A percentile compares a stretch with the other conserved stretches of the same genome.
phyloP scores from a whole-genome alignment of 2,797 vertebrate genomes.

The Salarias fasciatus region DNA sequence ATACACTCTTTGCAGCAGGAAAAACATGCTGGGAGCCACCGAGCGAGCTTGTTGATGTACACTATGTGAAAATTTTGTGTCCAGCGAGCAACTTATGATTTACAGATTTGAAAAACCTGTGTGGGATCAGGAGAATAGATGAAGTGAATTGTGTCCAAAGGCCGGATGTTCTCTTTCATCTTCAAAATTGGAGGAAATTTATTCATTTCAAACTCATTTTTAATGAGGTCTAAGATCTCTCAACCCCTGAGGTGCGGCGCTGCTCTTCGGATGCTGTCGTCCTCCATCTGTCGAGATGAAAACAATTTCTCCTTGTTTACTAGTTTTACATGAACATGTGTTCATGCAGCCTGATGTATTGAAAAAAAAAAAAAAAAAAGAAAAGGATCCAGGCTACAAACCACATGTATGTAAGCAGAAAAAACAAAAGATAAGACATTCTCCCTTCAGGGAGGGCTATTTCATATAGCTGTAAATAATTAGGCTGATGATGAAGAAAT shows the following conservation, averaged over 20 bases:
- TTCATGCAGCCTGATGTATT: conserved; percentile 48
- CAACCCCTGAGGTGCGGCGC: conserved; percentile 53
- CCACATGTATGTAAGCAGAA: conserved; percentile 4
- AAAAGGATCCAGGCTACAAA: conserved; percentile 60
- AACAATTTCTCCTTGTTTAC: conserved; percentile 66
- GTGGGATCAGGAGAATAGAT: conserved; percentile 13
- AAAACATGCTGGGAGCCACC: no score
- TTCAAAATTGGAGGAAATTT: conserved; percentile 46
- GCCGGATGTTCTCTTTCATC: conserved; percentile 55
- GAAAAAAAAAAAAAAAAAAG: no score
- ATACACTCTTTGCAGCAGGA: no score
- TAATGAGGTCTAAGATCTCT: conserved; percentile 69
- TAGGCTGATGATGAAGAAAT: not conserved
- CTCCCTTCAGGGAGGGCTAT: conserved; percentile 25
- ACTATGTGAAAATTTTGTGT: conserved; percentile 3
- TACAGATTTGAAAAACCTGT: conserved; percentile 4
- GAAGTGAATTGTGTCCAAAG: conserved; percentile 20
- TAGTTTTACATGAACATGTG: conserved; percentile 42
- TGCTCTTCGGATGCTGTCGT: conserved; percentile 43
- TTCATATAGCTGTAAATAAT: conserved; percentile 15
- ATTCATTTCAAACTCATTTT: conserved; percentile 47
- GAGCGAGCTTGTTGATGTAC: no score
- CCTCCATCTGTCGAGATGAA: conserved; percentile 65
- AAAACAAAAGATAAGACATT: conserved; percentile 6
- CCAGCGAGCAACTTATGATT: not conserved